Evolutionary conservation across 1,140 invertebrate species (phyloP).

Genomic region (Drosophila sturtevanti): DNA sequence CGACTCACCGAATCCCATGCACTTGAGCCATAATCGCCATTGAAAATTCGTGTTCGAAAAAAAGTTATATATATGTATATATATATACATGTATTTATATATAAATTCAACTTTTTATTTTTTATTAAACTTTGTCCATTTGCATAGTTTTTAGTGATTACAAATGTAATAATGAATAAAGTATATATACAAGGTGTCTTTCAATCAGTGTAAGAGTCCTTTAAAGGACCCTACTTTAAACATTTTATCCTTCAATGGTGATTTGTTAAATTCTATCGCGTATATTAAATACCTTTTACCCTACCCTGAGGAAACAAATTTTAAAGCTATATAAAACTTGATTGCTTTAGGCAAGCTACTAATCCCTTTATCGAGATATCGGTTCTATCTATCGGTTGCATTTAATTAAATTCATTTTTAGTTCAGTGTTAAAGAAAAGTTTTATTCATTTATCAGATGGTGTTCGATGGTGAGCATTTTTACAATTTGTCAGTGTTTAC

Average conservation of each 20-base stretch:
- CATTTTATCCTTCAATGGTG: too few relatives aligned
- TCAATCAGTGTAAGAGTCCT: background rate
- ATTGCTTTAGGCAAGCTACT: too few relatives aligned
- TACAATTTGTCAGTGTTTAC: slow-evolving; percentile 35
- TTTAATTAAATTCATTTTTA: background rate
- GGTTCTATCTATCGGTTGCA: background rate
- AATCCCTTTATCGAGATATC: too few relatives aligned
- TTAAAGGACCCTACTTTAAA: too few relatives aligned
- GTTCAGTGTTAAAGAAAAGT: slow-evolving; percentile 16
- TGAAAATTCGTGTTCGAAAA: slow-evolving; percentile 18
- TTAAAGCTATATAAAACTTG: too few relatives aligned
- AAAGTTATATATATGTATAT: too few relatives aligned
- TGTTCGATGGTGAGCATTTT: background rate
- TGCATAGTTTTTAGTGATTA: background rate
- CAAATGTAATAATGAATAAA: slow-evolving; percentile 1
- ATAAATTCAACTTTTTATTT: background rate
- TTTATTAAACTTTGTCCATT: background rate
- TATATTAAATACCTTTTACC: too few relatives aligned
- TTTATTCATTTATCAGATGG: slow-evolving; percentile 49
- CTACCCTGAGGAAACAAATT: too few relatives aligned
- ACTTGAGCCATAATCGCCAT: slow-evolving; percentile 55
- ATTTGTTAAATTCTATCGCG: too few relatives aligned
- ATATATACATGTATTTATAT: too few relatives aligned
- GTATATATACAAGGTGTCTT: background rate
- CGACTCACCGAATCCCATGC: slow-evolving; percentile 63